Percentiles rank a stretch among this genome's conserved stretches.
These are phyloP conservation scores for Tethea ocularis DNA, from an alignment of 2,888 invertebrate genomes.

Conservation along the genomic window DNA sequence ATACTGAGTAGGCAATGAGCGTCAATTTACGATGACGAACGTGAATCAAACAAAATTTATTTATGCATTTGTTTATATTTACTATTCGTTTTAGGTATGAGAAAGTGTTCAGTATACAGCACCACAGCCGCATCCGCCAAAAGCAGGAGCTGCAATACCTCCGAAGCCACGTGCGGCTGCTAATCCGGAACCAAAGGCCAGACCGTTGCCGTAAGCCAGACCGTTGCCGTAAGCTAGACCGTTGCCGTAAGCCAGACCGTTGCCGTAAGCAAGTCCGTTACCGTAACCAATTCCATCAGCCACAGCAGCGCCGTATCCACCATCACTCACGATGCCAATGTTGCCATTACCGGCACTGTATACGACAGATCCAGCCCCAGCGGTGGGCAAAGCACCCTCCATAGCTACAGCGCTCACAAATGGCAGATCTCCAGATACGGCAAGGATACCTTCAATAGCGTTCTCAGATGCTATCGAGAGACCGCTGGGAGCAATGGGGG, in stretches of 20 bases:
- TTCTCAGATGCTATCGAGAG: slow-evolving; percentile 47
- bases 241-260: slow-evolving; percentile 15
- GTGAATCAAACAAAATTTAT: background rate
- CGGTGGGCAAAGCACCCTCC: slow-evolving; percentile 42
- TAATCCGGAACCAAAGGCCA: slow-evolving; percentile 9
- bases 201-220: background rate
- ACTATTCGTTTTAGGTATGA: background rate
- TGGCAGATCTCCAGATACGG: slow-evolving; percentile 46
- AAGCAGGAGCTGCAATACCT: slow-evolving; percentile 6
- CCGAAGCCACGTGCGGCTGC: slow-evolving; percentile 1
- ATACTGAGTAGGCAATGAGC: too few species aligned
- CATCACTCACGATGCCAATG: slow-evolving; percentile 11
- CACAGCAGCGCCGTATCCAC: slow-evolving; percentile 2
- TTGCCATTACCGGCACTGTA: slow-evolving; percentile 37
- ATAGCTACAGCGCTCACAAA: slow-evolving; percentile 50
- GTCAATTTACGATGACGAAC: too few species aligned
- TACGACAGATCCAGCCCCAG: slow-evolving; percentile 43
- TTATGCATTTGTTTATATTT: background rate
- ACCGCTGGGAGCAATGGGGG: slow-evolving; percentile 45
- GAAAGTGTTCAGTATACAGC: background rate
- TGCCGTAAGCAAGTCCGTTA: background rate
- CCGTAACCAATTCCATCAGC: slow-evolving; percentile 1
- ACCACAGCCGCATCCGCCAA: slow-evolving; percentile 11
- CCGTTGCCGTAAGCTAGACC: background rate
- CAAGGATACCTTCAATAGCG: slow-evolving; percentile 43